These are phyloP conservation scores for Macrotus californicus DNA, from an alignment of 2,113 vertebrate species.

Conservation along the genomic window DNA sequence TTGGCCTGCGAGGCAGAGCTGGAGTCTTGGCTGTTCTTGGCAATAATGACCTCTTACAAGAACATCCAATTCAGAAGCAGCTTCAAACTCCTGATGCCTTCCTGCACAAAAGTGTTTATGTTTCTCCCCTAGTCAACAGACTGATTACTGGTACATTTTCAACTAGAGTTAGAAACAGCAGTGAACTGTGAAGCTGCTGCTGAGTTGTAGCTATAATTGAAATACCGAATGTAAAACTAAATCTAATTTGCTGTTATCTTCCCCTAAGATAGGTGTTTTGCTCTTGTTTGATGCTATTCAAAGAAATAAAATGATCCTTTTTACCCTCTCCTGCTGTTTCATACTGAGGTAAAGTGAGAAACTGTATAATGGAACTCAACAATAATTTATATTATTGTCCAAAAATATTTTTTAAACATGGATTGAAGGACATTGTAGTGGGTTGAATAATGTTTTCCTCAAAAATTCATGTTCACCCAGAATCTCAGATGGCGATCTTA, in stretches of 20 bases:
- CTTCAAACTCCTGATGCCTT: not conserved
- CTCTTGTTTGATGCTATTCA: not conserved
- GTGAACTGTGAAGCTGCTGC: not conserved
- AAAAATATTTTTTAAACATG: not conserved
- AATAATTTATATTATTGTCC: not conserved
- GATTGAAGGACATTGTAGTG: not conserved
- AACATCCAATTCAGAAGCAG: not conserved
- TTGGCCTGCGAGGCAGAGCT: slow-evolving; percentile 37
- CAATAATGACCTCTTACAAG: slow-evolving; percentile 28
- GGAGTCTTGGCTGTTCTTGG: not conserved
- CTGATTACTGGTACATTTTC: not conserved
- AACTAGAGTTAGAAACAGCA: not conserved
- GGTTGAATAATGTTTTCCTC: not conserved
- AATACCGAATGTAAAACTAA: not conserved
- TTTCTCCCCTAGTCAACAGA: not conserved
- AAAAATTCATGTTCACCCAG: not conserved
- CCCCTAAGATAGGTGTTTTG: not conserved
- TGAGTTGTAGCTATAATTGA: not conserved
- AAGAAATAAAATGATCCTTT: slow-evolving; percentile 20
- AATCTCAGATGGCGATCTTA: not conserved
- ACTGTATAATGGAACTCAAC: not conserved
- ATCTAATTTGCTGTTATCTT: not conserved
- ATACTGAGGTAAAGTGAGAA: not conserved
- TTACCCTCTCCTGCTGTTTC: not conserved
- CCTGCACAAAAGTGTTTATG: not conserved